A percentile compares a stretch with the other conserved stretches of the same genome.
Evolutionary conservation across 2,797 vertebrate species (phyloP).

Genomic region (Channallabes apus): DNA sequence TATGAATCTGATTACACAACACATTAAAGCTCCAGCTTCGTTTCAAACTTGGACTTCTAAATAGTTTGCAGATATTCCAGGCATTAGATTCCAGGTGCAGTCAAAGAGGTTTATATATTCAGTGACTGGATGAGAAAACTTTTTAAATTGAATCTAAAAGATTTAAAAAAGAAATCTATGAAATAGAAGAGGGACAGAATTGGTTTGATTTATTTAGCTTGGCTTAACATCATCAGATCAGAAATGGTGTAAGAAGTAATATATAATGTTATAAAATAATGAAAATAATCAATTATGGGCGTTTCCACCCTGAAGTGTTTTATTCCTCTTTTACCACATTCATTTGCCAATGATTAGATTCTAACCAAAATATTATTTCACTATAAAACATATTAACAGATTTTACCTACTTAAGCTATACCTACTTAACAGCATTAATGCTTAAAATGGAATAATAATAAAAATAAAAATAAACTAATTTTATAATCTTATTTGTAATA

Average conservation of each 20-base stretch:
- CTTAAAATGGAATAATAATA: too few species aligned
- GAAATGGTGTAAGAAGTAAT: neutral
- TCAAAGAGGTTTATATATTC: neutral
- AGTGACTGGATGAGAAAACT: neutral
- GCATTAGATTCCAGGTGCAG: neutral
- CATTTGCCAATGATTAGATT: neutral
- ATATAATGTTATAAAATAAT: neutral
- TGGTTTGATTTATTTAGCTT: neutral
- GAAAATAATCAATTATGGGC: neutral
- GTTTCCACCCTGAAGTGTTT: too few species aligned
- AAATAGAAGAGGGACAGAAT: neutral
- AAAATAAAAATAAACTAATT: neutral
- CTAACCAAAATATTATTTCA: neutral
- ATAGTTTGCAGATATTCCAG: slow-evolving; percentile 22
- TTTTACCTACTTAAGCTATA: neutral
- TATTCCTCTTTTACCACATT: neutral
- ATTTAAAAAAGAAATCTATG: neutral
- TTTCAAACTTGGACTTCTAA: slow-evolving; percentile 11
- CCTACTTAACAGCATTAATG: neutral
- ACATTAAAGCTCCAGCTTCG: slow-evolving; percentile 21
- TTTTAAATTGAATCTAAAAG: neutral
- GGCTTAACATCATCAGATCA: neutral
- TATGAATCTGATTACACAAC: slow-evolving; percentile 37
- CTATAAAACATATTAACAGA: neutral
- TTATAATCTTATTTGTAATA: neutral